A percentile compares a stretch with the other conserved stretches of the same genome.
Conservation (phyloP, 1,140 invertebrate genomes). For the Lysiphlebus fabarum region DNA sequence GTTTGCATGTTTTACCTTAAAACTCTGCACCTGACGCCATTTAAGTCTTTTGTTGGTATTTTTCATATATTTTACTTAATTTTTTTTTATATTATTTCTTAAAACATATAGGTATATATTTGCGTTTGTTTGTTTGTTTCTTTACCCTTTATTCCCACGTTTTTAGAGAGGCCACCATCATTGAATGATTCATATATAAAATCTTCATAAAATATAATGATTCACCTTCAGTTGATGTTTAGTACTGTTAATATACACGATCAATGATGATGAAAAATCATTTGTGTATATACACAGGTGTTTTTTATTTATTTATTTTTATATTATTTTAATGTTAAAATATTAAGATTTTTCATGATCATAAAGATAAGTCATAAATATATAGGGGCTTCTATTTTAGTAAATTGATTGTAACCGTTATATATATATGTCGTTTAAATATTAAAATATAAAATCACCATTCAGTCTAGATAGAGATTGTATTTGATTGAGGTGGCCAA, state of each 20-base stretch:
- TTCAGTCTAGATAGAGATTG: background rate
- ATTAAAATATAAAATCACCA: background rate
- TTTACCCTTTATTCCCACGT: constrained; percentile 16
- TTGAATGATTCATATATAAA: constrained; percentile 13
- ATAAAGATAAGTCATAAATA: too few species aligned
- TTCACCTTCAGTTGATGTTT: background rate
- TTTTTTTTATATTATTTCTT: background rate
- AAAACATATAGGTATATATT: too few species aligned
- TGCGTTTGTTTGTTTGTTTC: constrained; percentile 9
- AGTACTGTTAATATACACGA: too few species aligned
- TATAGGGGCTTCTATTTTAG: too few species aligned
- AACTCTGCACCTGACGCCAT: constrained; percentile 1
- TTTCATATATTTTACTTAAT: constrained; percentile 7
- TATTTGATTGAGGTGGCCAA: background rate
- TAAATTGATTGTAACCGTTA: too few species aligned
- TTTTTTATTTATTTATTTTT: constrained; percentile 7
- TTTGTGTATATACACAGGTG: constrained; percentile 9
- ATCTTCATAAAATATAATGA: constrained; percentile 8
- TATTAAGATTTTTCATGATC: constrained; percentile 1
- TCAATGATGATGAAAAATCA: background rate
- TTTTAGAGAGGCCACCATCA: background rate
- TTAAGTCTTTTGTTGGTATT: background rate
- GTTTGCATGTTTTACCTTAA: constrained; percentile 4
- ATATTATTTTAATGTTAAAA: background rate
- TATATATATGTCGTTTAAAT: constrained; percentile 1